A percentile compares a stretch with the other conserved stretches of the same genome.
phyloP scores from a whole-genome alignment of 2,797 vertebrate genomes.

The Delichon dasypus region DNA sequence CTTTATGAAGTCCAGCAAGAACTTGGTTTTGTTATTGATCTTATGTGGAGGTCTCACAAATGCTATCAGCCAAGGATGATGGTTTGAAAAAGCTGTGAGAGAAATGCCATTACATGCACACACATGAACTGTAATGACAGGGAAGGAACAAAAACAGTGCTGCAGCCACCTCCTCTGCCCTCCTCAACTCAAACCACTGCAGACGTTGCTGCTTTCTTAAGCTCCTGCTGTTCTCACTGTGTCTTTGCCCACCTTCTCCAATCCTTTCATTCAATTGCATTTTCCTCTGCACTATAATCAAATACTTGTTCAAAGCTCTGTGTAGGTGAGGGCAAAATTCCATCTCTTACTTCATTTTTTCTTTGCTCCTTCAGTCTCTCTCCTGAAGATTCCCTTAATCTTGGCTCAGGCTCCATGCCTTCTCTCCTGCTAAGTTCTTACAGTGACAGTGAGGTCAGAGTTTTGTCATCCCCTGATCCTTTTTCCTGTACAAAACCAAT shows the following conservation, averaged over 20 bases:
- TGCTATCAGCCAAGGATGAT: neutral
- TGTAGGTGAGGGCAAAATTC: neutral
- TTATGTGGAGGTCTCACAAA: neutral
- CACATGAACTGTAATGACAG: neutral
- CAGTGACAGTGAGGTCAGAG: neutral
- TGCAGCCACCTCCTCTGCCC: neutral
- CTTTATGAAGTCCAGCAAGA: neutral
- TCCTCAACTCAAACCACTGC: neutral
- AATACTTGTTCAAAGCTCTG: neutral
- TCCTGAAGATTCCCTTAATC: neutral
- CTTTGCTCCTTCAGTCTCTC: neutral
- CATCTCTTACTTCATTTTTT: neutral
- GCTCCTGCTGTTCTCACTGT: neutral
- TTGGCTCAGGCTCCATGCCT: neutral
- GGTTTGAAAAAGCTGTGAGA: neutral
- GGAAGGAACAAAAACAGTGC: neutral
- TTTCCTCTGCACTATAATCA: conserved; percentile 2
- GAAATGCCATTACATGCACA: neutral
- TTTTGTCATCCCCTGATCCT: neutral
- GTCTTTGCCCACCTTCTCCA: neutral
- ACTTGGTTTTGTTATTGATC: neutral
- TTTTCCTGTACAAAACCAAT: neutral
- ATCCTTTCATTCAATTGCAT: neutral
- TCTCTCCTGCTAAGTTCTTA: neutral
- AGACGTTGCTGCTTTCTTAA: neutral